Evolutionary conservation across 2,113 vertebrate genomes (phyloP), one percentile per base, ranked within the genome.

Genomic region (Orientallactaga bullata): DNA sequence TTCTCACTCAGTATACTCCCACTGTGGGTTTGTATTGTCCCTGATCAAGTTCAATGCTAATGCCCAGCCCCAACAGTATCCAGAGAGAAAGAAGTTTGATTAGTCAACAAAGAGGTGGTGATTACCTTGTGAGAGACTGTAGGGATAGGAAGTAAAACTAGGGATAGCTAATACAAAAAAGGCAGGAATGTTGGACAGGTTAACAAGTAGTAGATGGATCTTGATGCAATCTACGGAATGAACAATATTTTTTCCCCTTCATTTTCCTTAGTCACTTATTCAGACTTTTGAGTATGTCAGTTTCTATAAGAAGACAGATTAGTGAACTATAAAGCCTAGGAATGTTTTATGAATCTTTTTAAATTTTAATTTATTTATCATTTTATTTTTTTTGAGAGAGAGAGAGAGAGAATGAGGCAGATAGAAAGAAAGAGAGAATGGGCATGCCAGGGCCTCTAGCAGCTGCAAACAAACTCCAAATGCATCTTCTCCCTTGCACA

Each of bases 71-170:
- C 51, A 76, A 37, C 3, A 42, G 24, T 23, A 58, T 83, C 35
- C 6, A 55, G 60, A 21, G 21, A 74, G 47, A 61, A 91, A 89
- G 32, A 42, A 10, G 30, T 13, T 85, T 23, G 63, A 32, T 30
- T 78, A 55, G 20, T 60, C 30, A 80, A 37, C 32, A 69, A 79
- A 51, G 71, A 35, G n/a, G 24, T 18, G 3, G 13, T 60, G 90
- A 58, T 11, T 4, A 30, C n/a, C 3, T 0, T 4, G 13, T 37
- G 13, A 68, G n/a, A 24, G 30, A 23, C 4, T 51, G n/a, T 28
- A 28, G 47, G 26, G 17, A 8, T 55, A 5, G 35, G 35, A 5
- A 13, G 2, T 47, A 13, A 30, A 79, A 32, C 12, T 73, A 39
- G 24, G 5, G 21, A 10, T 63, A 9, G 13, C 32, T 42, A 85